Base-by-base conservation (phyloP, 2,113 vertebrate species). In the Casuarius casuarius region DNA sequence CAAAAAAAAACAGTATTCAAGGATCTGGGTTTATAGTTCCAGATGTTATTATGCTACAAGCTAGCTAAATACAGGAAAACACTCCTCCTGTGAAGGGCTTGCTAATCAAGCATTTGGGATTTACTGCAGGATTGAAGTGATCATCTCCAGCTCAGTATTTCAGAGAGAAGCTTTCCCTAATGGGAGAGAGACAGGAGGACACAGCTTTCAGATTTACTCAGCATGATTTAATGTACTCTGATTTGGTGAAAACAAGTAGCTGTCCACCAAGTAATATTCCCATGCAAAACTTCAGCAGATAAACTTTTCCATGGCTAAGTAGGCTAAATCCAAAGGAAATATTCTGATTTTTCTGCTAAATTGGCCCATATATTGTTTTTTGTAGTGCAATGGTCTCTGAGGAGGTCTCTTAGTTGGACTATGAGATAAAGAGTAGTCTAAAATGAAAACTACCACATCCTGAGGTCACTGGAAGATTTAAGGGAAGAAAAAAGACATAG, bases 371-470 rank as follows among this genome's bases (percentile, higher is more conserved):
- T 23, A 33, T 79, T 62, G 67, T 74, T 75, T 75, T 73, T 70
- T 89, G 51, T 84, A 48, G 61, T 67, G 63, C 65, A 29, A 46
- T 56, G 31, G 51, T 87, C 89, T 81, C 70, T 17, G 46, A 22
- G 68, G 80, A 89, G 56, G 29, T n/a, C 56, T 71, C 44, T 81
- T 92, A 94, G 92, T 94, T 92, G 89, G 90, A 49, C 51, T 84
- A 62, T 88, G 82, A 65, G 80, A 84, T 78, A 88, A 84, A 71
- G 48, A 67, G 49, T 40, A 76, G 80, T 71, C 44, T 74, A 70
- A 70, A 54, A 85, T 70, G 67, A 90, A 56, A 65, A 86, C 52
- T 86, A 66, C 58, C 80, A 79, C 81, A 82, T 68, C 75, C 82
- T 40, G 17, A 65, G 76, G 81, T 46, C 44, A 46, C 44, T 46